phyloP scores from a whole-genome alignment of 1,140 invertebrate species.

The Reticulitermes speratus region DNA sequence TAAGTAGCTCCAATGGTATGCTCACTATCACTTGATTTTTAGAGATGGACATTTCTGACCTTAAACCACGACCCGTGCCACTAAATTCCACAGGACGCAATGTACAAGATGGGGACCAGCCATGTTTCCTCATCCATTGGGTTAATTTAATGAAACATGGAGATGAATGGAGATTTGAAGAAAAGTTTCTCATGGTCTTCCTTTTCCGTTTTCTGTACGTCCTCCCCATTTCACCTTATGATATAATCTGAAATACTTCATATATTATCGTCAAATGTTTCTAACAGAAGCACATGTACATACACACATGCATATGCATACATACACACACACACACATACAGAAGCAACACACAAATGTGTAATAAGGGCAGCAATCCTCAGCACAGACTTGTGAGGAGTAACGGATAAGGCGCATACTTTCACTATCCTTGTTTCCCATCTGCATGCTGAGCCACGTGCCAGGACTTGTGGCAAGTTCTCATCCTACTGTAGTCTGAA shows the following conservation, averaged over 20 bases:
- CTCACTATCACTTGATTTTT: conserved; percentile 55
- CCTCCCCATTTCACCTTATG: background rate
- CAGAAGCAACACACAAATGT: background rate
- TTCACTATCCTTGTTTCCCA: too few species aligned
- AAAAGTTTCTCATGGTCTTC: background rate
- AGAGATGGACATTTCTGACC: conserved; percentile 53
- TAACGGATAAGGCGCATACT: too few species aligned
- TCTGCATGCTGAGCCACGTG: too few species aligned
- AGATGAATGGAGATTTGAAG: background rate
- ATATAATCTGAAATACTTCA: background rate
- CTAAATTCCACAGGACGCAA: conserved; percentile 50
- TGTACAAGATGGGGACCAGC: conserved; percentile 47
- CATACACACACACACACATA: background rate
- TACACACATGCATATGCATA: background rate
- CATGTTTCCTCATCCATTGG: conserved; percentile 49
- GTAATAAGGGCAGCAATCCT: background rate
- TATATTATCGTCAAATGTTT: background rate
- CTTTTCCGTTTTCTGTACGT: background rate
- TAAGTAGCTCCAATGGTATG: conserved; percentile 57
- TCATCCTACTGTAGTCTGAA: too few species aligned
- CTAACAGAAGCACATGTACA: background rate
- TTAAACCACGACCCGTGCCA: conserved; percentile 59
- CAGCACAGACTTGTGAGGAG: too few species aligned
- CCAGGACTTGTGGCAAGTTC: too few species aligned
- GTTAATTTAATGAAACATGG: conserved; percentile 34